Percentiles rank a stretch among this genome's conserved stretches.
Conservation (phyloP, 30 jellyfish, hydroid and myxozoan species). For the Pelagia noctiluca region DNA sequence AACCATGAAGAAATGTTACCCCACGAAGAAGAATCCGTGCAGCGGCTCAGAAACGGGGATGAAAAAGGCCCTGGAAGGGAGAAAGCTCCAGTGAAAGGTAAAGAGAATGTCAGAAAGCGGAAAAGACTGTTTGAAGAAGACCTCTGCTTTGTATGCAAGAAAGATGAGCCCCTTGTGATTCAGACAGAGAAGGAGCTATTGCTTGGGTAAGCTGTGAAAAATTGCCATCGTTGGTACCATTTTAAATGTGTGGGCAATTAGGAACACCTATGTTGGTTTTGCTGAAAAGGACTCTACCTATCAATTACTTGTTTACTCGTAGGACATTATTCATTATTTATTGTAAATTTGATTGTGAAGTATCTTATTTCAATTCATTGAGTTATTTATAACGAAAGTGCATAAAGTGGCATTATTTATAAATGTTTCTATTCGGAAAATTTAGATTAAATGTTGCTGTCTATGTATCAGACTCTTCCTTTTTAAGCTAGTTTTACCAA, state of each 20-base stretch:
- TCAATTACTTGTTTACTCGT: not conserved
- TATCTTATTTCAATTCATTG: not conserved
- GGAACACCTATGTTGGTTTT: not conserved
- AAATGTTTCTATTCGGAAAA: not conserved
- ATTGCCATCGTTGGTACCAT: not conserved
- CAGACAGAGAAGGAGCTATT: not conserved
- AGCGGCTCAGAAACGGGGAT: not conserved
- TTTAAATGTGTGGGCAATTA: not conserved
- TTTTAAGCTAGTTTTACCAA: not conserved
- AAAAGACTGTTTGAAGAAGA: not conserved
- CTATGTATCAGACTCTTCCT: not conserved
- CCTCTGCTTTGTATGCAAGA: conserved; percentile 1
- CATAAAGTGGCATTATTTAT: not conserved
- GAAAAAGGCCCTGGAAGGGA: not conserved
- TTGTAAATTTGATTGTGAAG: not conserved
- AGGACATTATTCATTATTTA: not conserved
- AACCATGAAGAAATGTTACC: not conserved
- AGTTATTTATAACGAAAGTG: not conserved
- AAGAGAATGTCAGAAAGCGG: not conserved
- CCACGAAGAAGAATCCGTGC: not conserved
- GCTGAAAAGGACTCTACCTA: conserved; percentile 6
- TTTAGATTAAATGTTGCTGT: not conserved
- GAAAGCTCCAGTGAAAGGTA: not conserved
- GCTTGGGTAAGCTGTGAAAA: not conserved
- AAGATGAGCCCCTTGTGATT: conserved; percentile 3